Base-by-base conservation (phyloP, 2,888 invertebrate genomes). In the Antheraea yamamai region DNA sequence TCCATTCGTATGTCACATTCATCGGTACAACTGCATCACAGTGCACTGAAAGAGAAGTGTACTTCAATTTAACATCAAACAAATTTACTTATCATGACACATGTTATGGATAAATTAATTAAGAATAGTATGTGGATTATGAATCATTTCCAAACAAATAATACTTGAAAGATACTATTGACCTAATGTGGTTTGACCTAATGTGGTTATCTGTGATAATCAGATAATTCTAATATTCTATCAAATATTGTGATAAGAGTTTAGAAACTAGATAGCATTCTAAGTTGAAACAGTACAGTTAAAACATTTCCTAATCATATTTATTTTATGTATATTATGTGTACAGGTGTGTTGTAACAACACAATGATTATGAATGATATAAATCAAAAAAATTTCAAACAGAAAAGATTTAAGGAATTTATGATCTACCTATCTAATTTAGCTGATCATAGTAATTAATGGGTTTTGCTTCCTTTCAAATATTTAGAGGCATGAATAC, bases 1-100 rank as follows among this genome's bases (percentile, higher is more conserved):
- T 81, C 92, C 92, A 94, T 76, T 72, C 74, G 47, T 76, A 74
- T 4, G 91, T 90, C n/a, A 94, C 82, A 79, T 92, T 89, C 39
- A 91, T 89, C 4, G 88, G 79, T 52, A 87, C 87, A 26, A 78
- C 82, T 23, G 86, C 88, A 78, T 91, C 89, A 82, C 94, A 95
- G 80, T 93, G 89, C 78, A 95, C 94, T 95, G 89, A 73, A 92
- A 92, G 8, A 71, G 47, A 18, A 55, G 52, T 72, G n/a, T 23
- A 10, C 23, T 51, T 72, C 23, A 14, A 4, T 66, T 66, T 23
- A 64, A 64, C 7, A 26, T 30, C 30, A 30, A 30, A 30, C 30
- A 3, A 30, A 30, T 30, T 30, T 30, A 30, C 47, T 12, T 47
- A 47, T 47, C 47, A 47, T 12, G 0, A 47, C 47, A 47, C 47